Evolutionary conservation across 2,888 invertebrate species (phyloP), one percentile per base, ranked within the genome.

Genomic region (Stenoptilia bipunctidactyla): DNA sequence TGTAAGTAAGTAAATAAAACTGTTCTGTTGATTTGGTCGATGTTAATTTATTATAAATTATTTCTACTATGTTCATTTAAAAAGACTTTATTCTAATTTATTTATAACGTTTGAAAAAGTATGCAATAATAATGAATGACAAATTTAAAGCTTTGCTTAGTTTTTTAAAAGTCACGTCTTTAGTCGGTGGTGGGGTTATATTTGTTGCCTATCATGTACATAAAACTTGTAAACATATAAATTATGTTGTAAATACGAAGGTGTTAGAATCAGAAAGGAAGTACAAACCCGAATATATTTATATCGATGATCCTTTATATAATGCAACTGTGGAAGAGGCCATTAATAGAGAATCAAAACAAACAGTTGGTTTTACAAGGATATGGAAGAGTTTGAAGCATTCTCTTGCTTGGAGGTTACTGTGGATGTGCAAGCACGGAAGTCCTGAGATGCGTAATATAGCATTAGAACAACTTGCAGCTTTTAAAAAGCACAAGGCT

Each of bases 381-480:
- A 68, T 80, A 69, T 89, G 89, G 89, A 89, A 89, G 55, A 80
- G 87, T 10, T 67, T 89, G 12, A 87, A 88, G 53, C 86, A 87
- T 53, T 88, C 86, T 4, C 61, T 89, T n/a, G 90, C 90, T 1
- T 89, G 89, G 80, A 84, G 88, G 46, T 66, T 91, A 20, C 56
- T 92, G 12, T 85, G 88, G 66, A 75, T 92, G 40, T 89, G 91
- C 25, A 87, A 88, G 47, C 86, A 85, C 45, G 90, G 90, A n/a
- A 85, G 85, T 45, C 79, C 74, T 45, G 75, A 84, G 40, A 87
- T 90, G 47, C 84, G 89, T 6, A 75, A 86, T 37, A 86, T 87
- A 53, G 92, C 92, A 1, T 69, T 92, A 0, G 80, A 87, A 38
- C 87, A 88, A 44, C 71, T 93, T 12, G 88, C 89, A 1, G 80